phyloP scores from a whole-genome alignment of 2,797 vertebrate species.

The Urophycis tenuis region DNA sequence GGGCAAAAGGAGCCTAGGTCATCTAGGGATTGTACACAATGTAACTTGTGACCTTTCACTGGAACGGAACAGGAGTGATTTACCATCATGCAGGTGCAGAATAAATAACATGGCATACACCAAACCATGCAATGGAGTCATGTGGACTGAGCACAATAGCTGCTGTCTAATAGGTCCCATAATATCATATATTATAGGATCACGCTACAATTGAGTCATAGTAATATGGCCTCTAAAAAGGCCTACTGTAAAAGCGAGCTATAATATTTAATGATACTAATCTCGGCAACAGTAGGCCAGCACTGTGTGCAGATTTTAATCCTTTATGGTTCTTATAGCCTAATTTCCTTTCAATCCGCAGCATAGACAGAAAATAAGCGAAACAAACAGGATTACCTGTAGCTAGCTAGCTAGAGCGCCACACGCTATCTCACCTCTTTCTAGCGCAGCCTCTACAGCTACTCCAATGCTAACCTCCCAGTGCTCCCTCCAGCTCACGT shows the following conservation, averaged over 20 bases:
- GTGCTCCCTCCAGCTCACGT: conserved; percentile 17
- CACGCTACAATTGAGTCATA: background rate
- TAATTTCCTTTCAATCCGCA: background rate
- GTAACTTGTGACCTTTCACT: background rate
- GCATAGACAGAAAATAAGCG: background rate
- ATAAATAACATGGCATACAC: background rate
- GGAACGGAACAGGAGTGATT: background rate
- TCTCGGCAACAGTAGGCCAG: background rate
- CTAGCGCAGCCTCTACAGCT: conserved; percentile 20
- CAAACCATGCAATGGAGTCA: background rate
- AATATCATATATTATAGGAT: background rate
- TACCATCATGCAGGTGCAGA: background rate
- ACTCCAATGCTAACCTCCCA: conserved; percentile 32
- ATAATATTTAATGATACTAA: background rate
- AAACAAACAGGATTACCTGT: background rate
- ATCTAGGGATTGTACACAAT: background rate
- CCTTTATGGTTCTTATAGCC: background rate
- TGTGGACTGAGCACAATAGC: background rate
- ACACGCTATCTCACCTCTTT: conserved; percentile 6
- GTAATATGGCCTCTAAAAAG: background rate
- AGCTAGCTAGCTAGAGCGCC: background rate
- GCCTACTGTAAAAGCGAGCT: background rate
- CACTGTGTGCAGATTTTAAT: background rate
- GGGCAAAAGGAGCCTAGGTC: background rate
- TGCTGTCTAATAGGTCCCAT: too few species aligned